Conservation (phyloP, 2,888 invertebrate genomes). For the Synergus gifuensis region DNA sequence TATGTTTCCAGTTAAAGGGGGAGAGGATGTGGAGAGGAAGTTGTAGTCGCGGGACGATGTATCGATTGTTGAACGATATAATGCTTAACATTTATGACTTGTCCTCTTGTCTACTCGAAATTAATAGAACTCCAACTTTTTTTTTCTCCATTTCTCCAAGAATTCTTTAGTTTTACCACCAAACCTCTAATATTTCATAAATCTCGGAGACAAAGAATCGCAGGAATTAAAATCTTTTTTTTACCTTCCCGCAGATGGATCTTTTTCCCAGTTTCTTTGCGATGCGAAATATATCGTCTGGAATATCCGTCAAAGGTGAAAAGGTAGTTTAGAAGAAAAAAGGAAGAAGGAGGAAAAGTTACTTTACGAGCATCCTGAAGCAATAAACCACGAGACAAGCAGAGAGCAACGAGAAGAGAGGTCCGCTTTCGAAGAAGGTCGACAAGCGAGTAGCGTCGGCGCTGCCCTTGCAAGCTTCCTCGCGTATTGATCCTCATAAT, state of each 20-base stretch:
- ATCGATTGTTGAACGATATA: constrained; percentile 73
- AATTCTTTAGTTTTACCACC: background rate
- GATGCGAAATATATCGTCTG: constrained; percentile 20
- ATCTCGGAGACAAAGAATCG: background rate
- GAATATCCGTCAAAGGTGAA: constrained; percentile 31
- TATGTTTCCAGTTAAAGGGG: constrained; percentile 55
- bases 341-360: constrained; percentile 24
- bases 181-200: background rate
- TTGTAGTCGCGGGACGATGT: constrained; percentile 67
- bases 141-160: too few species aligned
- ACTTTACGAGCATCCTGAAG: constrained; percentile 37
- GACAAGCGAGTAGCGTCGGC: constrained; percentile 73
- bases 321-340: constrained; percentile 31
- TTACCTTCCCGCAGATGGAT: background rate
- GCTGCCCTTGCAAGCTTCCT: constrained; percentile 75
- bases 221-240: background rate
- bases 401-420: constrained; percentile 50
- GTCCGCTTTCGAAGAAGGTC: constrained; percentile 71
- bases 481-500: constrained; percentile 78
- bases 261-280: background rate
- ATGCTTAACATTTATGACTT: constrained; percentile 66
- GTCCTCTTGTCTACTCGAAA: constrained; percentile 42
- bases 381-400: constrained; percentile 36
- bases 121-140: background rate
- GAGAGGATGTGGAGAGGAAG: constrained; percentile 56